Percentiles rank a stretch among this genome's conserved stretches.
Evolutionary conservation across 2,113 vertebrate genomes (phyloP).

Genomic region (Brachionichthys hirsutus): DNA sequence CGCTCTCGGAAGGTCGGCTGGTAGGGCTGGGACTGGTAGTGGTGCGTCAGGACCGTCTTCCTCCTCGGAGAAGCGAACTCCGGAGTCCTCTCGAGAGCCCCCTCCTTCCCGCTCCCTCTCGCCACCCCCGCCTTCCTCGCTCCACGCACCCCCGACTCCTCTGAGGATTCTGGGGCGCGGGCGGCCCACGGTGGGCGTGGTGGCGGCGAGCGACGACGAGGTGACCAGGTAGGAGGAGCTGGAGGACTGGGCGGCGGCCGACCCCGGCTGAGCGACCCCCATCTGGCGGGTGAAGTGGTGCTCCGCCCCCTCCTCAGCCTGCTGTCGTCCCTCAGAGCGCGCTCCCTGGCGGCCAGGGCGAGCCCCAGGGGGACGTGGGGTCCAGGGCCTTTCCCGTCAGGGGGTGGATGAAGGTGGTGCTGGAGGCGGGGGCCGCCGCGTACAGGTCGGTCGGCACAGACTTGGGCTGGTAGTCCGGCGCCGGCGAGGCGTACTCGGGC

Average conservation of each 20-base stretch:
- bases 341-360: constrained; percentile 87
- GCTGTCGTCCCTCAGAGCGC: constrained; percentile 85
- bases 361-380: constrained; percentile 88
- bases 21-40: constrained; percentile 77
- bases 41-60: constrained; percentile 79
- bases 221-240: constrained; percentile 81
- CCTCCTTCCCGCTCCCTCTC: constrained; percentile 75
- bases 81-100: constrained; percentile 75
- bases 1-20: constrained; percentile 65
- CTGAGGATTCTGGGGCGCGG: constrained; percentile 74
- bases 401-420: constrained; percentile 87
- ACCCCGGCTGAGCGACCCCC: constrained; percentile 66
- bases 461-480: constrained; percentile 79
- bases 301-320: constrained; percentile 73
- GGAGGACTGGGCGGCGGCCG: constrained; percentile 68
- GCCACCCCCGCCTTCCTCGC: constrained; percentile 53
- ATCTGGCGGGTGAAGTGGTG: constrained; percentile 77
- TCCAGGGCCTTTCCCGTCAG: constrained; percentile 90
- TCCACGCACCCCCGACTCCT: constrained; percentile 67
- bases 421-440: constrained; percentile 48
- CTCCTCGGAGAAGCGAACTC: constrained; percentile 84
- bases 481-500: constrained; percentile 78
- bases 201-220: constrained; percentile 80
- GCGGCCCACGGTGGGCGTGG: constrained; percentile 71
- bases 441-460: constrained; percentile 79